Conservation (phyloP, 2,888 invertebrate genomes). For the Synanthedon myopaeformis region DNA sequence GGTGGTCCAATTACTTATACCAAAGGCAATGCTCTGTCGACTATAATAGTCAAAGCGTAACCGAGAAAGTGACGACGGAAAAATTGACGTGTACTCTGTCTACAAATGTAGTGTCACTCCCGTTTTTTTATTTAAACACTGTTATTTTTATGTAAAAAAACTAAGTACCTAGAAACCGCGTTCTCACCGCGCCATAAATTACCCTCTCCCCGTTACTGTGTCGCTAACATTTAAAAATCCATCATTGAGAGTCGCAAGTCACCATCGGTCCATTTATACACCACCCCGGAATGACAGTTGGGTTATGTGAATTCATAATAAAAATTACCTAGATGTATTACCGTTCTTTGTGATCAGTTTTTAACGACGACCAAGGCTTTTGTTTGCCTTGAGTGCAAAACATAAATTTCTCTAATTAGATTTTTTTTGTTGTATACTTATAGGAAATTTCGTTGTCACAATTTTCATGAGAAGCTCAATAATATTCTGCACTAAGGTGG, state of each 20-base stretch:
- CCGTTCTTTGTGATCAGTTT: constrained; percentile 1
- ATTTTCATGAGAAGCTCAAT: too few species aligned
- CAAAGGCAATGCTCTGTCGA: too few species aligned
- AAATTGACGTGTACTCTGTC: too few species aligned
- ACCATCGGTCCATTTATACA: constrained; percentile 52
- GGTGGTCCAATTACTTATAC: too few species aligned
- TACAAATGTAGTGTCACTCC: background rate
- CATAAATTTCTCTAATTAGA: too few species aligned
- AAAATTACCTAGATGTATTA: constrained; percentile 49
- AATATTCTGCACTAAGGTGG: too few species aligned
- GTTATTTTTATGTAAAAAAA: background rate
- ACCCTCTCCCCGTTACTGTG: constrained; percentile 37
- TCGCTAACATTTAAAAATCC: constrained; percentile 60
- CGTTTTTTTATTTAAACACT: background rate
- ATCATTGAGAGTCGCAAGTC: constrained; percentile 55
- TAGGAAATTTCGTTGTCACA: too few species aligned
- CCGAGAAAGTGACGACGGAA: too few species aligned
- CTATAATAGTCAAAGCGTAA: too few species aligned
- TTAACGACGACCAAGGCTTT: background rate
- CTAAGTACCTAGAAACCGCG: constrained; percentile 2
- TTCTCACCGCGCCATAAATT: constrained; percentile 35
- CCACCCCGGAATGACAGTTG: constrained; percentile 52
- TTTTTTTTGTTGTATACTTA: too few species aligned
- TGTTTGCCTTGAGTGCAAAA: too few species aligned
- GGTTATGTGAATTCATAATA: constrained; percentile 54